phyloP scores from a whole-genome alignment of 1,140 invertebrate species.

The Bombus picipes region DNA sequence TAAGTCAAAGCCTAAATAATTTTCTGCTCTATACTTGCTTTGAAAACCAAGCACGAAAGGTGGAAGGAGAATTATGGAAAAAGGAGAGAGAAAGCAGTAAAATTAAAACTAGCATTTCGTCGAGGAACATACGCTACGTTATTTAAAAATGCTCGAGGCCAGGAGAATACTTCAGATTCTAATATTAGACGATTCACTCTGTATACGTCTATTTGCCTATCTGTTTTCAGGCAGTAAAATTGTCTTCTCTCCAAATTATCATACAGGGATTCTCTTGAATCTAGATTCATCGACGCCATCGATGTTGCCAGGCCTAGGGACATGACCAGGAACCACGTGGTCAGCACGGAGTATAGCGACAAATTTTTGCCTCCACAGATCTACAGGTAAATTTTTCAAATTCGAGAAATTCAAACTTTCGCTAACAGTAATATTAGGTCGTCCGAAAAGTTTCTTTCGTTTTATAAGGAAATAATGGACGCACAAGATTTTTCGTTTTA shows the following conservation, averaged over 20 bases:
- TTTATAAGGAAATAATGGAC: too few relatives aligned
- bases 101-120: background rate
- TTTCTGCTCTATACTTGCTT: too few relatives aligned
- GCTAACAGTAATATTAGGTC: too few relatives aligned
- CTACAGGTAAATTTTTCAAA: slow-evolving; percentile 74
- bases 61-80: too few relatives aligned
- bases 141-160: background rate
- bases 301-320: slow-evolving; percentile 82
- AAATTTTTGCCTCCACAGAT: slow-evolving; percentile 81
- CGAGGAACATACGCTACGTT: background rate
- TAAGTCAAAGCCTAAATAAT: too few relatives aligned
- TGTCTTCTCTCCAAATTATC: background rate
- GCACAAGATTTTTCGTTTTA: too few relatives aligned
- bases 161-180: background rate
- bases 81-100: background rate
- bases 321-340: slow-evolving; percentile 82
- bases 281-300: slow-evolving; percentile 80
- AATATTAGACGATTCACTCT: background rate
- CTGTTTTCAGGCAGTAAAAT: slow-evolving; percentile 8
- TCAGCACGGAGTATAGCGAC: slow-evolving; percentile 81
- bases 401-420: background rate
- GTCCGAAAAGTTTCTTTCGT: too few relatives aligned
- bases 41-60: too few relatives aligned
- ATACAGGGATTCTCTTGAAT: slow-evolving; percentile 44
- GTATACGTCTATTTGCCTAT: background rate